phyloP scores from a whole-genome alignment of 2,797 vertebrate species.

The Mus minutoides region DNA sequence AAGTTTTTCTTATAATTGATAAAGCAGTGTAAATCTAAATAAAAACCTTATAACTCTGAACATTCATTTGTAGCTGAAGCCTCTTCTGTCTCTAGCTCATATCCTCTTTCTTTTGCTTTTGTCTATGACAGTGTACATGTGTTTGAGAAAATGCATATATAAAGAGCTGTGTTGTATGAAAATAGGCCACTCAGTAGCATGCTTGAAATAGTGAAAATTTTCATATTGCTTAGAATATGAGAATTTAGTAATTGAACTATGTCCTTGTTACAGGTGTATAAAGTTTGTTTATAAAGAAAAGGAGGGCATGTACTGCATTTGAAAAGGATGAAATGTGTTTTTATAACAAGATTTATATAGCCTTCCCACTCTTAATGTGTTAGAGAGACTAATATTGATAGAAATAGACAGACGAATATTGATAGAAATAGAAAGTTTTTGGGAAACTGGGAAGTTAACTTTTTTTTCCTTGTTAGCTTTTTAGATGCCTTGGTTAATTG shows the following conservation, averaged over 20 bases:
- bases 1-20: background rate
- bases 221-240: background rate
- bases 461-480: conserved; percentile 34
- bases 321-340: background rate
- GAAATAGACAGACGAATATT: background rate
- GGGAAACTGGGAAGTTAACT: conserved; percentile 35
- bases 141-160: background rate
- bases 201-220: background rate
- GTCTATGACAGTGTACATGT: background rate
- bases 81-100: background rate
- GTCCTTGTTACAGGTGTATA: background rate
- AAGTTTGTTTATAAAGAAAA: conserved; percentile 11
- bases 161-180: background rate
- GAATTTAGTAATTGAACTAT: background rate
- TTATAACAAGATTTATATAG: background rate
- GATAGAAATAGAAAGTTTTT: background rate
- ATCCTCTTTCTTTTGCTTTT: background rate
- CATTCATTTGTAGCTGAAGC: background rate
- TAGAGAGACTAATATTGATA: conserved; percentile 35
- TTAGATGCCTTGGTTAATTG: conserved; percentile 43
- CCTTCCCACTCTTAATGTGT: background rate
- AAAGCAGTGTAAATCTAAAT: background rate
- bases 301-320: background rate
- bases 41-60: background rate
- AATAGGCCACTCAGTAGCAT: background rate